Conservation (phyloP, 2,113 vertebrate species). For the Xiphophorus hellerii region DNA sequence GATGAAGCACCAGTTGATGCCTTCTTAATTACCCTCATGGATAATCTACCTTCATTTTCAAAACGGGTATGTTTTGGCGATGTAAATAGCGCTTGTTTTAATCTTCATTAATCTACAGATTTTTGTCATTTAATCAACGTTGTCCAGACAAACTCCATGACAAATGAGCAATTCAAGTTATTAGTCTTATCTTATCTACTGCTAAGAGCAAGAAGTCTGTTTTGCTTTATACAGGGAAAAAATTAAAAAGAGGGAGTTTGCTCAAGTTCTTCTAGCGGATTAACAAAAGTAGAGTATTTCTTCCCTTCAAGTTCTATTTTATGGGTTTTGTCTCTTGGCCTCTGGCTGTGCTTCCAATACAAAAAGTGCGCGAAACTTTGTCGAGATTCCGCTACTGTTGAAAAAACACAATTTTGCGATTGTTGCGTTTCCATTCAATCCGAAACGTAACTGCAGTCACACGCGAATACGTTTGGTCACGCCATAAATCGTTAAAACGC, state of each 20-base stretch:
- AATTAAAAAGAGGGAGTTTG: not conserved
- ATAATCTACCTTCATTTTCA: conserved; percentile 3
- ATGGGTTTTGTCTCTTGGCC: too few relatives aligned
- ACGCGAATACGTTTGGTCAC: too few relatives aligned
- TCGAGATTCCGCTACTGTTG: too few relatives aligned
- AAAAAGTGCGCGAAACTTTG: too few relatives aligned
- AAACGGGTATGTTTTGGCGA: not conserved
- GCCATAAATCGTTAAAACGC: too few relatives aligned
- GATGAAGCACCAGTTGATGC: conserved; percentile 2
- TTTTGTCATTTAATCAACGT: conserved; percentile 21
- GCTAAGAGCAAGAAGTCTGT: not conserved
- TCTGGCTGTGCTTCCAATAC: too few relatives aligned
- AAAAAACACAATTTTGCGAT: too few relatives aligned
- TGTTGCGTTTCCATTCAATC: too few relatives aligned
- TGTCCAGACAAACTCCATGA: conserved; percentile 17
- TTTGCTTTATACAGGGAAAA: not conserved
- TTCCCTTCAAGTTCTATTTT: too few relatives aligned
- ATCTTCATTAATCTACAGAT: conserved; percentile 9
- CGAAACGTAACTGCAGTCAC: too few relatives aligned
- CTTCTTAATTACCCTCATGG: conserved; percentile 18
- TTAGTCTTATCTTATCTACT: conserved; percentile 3
- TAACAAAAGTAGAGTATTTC: too few relatives aligned
- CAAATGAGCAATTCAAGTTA: conserved; percentile 10
- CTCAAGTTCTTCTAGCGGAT: not conserved
- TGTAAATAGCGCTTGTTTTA: not conserved